Base-by-base conservation (phyloP, 1,140 invertebrate genomes). In the Drosophila repletoides region DNA sequence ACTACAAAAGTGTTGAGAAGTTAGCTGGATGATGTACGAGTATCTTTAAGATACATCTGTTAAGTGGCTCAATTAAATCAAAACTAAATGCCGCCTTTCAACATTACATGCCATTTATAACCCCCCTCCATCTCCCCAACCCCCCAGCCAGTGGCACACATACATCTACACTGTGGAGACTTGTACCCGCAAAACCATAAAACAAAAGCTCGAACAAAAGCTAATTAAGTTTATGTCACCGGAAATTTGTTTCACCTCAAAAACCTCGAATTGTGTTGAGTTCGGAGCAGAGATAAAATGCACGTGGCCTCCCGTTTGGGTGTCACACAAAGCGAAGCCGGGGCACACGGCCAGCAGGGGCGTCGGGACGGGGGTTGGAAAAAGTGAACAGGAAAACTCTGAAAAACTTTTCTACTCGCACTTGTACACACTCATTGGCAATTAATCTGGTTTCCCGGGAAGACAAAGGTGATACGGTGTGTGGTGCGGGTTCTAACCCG, bases 171-270 rank as follows among this genome's bases (percentile, higher is more conserved):
- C 38, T 29, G 4, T 14, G 24, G 46, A 40, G 65, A 77, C 69
- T 83, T 77, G 79, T 81, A 74, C 79, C 79, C 79, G 60, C 80
- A 83, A 77, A 83, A 79, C 79, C 79, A 83, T 83, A 86, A 86
- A 87, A 86, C 80, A 86, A 86, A 86, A 86, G 81, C 81, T 69
- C 76, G 76, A 87, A 87, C 81, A 81, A 87, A 87, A 87, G 81
- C 81, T 87, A 87, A 87, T 87, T 87, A 87, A 87, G 81, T 87
- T 87, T 87, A 87, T 87, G 81, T 87, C 81, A 87, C 81, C 81
- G 81, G 81, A 87, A 87, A 87, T 87, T 87, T 87, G 81, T 87
- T 87, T 87, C 81, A 87, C 80, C 80, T 86, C 80, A 86, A 86
- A 86, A 86, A 86, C 80, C 80, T 86, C 80, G 80, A 87, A 87